Conservation (phyloP, 2,888 invertebrate species). For the Stenoptilia bipunctidactyla region DNA sequence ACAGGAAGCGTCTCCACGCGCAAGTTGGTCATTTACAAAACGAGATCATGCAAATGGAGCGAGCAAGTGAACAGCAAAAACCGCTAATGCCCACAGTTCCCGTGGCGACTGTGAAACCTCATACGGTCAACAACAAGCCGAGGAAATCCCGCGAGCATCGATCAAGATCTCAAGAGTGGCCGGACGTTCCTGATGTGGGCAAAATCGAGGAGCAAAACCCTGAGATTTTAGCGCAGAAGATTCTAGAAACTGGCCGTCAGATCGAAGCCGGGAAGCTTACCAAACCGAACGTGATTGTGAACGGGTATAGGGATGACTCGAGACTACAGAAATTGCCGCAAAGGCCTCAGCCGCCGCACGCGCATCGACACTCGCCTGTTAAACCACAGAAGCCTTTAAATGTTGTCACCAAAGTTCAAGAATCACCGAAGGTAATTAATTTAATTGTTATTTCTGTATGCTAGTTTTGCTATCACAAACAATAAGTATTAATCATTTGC, state of each 20-base stretch:
- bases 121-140: slow-evolving; percentile 47
- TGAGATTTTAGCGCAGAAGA: slow-evolving; percentile 89
- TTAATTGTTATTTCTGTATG: too few species aligned
- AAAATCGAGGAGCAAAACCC: slow-evolving; percentile 95
- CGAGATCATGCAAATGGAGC: slow-evolving; percentile 82
- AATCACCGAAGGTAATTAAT: slow-evolving; percentile 80
- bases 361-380: slow-evolving; percentile 33
- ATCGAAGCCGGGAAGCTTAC: slow-evolving; percentile 85
- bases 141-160: slow-evolving; percentile 77
- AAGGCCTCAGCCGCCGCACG: slow-evolving; percentile 21
- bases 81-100: slow-evolving; percentile 41
- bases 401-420: slow-evolving; percentile 72
- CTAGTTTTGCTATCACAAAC: too few species aligned
- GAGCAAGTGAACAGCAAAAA: slow-evolving; percentile 76
- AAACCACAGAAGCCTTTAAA: slow-evolving; percentile 52
- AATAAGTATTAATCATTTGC: too few species aligned
- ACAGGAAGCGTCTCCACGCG: slow-evolving; percentile 86
- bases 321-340: slow-evolving; percentile 10
- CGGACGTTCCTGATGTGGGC: slow-evolving; percentile 89
- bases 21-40: slow-evolving; percentile 84
- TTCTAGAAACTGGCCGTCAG: slow-evolving; percentile 89
- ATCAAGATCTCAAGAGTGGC: slow-evolving; percentile 91
- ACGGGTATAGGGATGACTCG: slow-evolving; percentile 33
- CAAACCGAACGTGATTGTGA: slow-evolving; percentile 52
- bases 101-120: slow-evolving; percentile 55